Percentiles rank a stretch among this genome's conserved stretches.
phyloP scores from a whole-genome alignment of 2,888 invertebrate species.

The Clivina fossor region DNA sequence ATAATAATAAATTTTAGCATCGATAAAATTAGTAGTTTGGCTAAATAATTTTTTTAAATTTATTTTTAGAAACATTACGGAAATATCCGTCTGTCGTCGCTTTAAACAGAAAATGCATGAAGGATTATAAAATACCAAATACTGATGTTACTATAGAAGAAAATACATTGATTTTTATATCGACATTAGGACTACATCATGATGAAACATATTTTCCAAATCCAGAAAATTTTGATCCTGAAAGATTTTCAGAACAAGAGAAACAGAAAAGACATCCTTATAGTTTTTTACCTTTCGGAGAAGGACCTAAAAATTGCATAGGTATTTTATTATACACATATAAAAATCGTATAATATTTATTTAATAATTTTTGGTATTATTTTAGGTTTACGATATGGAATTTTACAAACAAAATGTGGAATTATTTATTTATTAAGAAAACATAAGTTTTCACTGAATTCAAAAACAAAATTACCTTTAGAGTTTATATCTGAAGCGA shows the following conservation, averaged over 20 bases:
- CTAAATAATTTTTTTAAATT: not conserved
- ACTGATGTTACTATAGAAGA: conserved; percentile 37
- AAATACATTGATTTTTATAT: conserved; percentile 39
- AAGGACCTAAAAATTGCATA: conserved; percentile 31
- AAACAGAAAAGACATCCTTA: conserved; percentile 35
- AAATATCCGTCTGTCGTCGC: conserved; percentile 46
- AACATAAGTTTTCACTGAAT: conserved; percentile 55
- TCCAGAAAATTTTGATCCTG: conserved; percentile 47
- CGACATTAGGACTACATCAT: conserved; percentile 44
- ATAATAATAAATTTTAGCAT: no score
- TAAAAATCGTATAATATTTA: no score
- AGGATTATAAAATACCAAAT: conserved; percentile 39
- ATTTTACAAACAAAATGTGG: no score
- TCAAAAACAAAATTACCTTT: conserved; percentile 47
- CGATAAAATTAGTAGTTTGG: no score
- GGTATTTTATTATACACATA: no score
- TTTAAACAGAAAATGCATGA: conserved; percentile 41
- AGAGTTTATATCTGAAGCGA: conserved; percentile 43
- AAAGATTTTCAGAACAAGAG: conserved; percentile 43
- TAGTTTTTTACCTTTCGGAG: conserved; percentile 43
- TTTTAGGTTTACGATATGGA: no score
- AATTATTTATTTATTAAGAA: conserved; percentile 52
- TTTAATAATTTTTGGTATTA: no score
- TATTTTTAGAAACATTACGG: conserved; percentile 47
- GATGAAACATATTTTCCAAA: conserved; percentile 45